phyloP scores from a whole-genome alignment of 1,140 invertebrate genomes.

The Hyphantria cunea region DNA sequence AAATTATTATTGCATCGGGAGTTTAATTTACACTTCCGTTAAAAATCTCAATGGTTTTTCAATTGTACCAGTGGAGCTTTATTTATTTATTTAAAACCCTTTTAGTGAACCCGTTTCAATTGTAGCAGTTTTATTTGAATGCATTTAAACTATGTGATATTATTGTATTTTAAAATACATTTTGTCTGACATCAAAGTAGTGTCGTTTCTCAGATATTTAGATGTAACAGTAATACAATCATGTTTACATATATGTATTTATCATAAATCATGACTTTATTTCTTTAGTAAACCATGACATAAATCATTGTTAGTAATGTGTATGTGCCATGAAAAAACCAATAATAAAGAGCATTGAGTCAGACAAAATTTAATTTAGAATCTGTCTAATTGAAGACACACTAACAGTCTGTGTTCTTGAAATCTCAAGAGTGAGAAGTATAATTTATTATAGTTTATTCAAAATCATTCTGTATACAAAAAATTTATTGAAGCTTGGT shows the following conservation, averaged over 20 bases:
- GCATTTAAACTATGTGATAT: conserved; percentile 81
- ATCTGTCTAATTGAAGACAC: conserved; percentile 59
- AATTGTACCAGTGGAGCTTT: conserved; percentile 79
- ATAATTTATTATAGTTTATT: conserved; percentile 72
- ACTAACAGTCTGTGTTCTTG: conserved; percentile 65
- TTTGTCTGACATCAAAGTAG: conserved; percentile 80
- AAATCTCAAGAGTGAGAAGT: conserved; percentile 65
- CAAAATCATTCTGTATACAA: conserved; percentile 81
- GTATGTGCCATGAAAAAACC: conserved; percentile 63
- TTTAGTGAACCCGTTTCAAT: conserved; percentile 28
- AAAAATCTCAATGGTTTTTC: conserved; percentile 81
- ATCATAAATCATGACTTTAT: conserved; percentile 21
- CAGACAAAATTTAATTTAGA: conserved; percentile 75
- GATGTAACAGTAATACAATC: conserved; percentile 58
- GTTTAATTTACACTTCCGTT: conserved; percentile 76
- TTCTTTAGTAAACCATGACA: conserved; percentile 9
- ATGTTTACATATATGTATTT: conserved; percentile 49
- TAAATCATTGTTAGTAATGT: conserved; percentile 5
- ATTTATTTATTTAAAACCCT: conserved; percentile 74
- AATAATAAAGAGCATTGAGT: conserved; percentile 54
- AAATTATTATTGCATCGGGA: conserved; percentile 81
- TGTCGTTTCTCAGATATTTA: conserved; percentile 70
- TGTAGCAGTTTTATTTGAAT: conserved; percentile 68
- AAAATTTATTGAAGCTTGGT: conserved; percentile 81
- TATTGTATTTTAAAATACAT: conserved; percentile 77